Base-by-base conservation (phyloP, 2,797 vertebrate genomes). In the Centroberyx gerrardi region DNA sequence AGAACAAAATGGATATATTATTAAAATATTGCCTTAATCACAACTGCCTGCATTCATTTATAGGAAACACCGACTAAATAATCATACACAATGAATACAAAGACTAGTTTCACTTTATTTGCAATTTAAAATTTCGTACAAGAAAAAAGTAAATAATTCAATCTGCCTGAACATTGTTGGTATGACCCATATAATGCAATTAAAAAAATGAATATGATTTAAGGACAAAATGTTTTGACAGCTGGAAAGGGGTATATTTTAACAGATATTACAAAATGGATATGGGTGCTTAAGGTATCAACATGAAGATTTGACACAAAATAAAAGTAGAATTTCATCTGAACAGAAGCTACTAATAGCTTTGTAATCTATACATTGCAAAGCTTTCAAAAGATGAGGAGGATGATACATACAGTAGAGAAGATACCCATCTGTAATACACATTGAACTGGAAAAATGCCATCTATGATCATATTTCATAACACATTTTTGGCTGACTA, bases 121-220 rank as follows among this genome's bases (percentile, higher is more conserved):
- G 90, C 91, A 87, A 81, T 93, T 95, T 94, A 92, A 93, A 94
- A 94, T 92, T 90, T 85, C 89, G 92, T 95, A 94, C 93, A 95
- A 96, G 93, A 93, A 92, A 90, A 93, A 94, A 94, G 85, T 82
- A 92, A 92, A 92, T 92, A 90, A 93, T 89, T 92, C 78, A 92
- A 91, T 90, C 86, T 91, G 92, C 87, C 90, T 92, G 91, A 90
- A 92, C 74, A 76, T 87, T 84, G 90, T 84, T 87, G 82, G 84
- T 85, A 87, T 84, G 87, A 92, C 82, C 85, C 76, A 82, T 81
- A 91, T 80, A 90, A 88, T 90, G 87, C 78, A 89, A 86, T 83
- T 87, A 52, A 87, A 92, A 90, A 85, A 77, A 65, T 80, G 62
- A 69, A 92, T 86, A 83, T 80, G 76, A 81, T 54, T 74, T 67